phyloP scores from a whole-genome alignment of 2,797 vertebrate genomes.

The Aselliscus stoliczkanus region DNA sequence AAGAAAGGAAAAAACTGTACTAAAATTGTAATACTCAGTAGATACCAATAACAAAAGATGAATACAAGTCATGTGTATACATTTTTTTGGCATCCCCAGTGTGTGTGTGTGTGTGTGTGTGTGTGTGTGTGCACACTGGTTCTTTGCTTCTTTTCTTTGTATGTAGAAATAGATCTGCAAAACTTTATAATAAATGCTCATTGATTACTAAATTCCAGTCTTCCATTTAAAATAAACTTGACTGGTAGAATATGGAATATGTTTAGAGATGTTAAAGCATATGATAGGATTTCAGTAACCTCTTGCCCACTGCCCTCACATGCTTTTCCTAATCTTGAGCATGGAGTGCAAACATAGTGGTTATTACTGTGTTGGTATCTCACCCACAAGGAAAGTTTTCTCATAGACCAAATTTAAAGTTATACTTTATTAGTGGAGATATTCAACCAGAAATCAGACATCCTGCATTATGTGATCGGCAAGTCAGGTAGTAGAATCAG shows the following conservation, averaged over 20 bases:
- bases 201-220: slow-evolving; percentile 14
- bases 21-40: too few relatives aligned
- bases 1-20: too few relatives aligned
- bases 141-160: slow-evolving; percentile 27
- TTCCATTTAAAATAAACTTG: neutral
- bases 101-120: too few relatives aligned
- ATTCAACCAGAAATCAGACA: neutral
- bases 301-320: neutral
- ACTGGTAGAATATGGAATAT: neutral
- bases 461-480: neutral
- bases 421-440: neutral
- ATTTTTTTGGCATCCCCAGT: too few relatives aligned
- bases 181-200: neutral
- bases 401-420: neutral
- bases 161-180: neutral
- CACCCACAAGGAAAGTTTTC: neutral
- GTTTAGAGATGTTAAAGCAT: neutral
- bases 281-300: neutral
- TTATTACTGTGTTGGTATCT: neutral
- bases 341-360: neutral
- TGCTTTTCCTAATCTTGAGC: neutral
- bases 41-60: too few relatives aligned
- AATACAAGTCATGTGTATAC: too few relatives aligned
- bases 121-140: too few relatives aligned
- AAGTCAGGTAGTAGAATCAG: neutral